Conservation (phyloP, 2,113 vertebrate genomes). For the Prunella fulvescens region DNA sequence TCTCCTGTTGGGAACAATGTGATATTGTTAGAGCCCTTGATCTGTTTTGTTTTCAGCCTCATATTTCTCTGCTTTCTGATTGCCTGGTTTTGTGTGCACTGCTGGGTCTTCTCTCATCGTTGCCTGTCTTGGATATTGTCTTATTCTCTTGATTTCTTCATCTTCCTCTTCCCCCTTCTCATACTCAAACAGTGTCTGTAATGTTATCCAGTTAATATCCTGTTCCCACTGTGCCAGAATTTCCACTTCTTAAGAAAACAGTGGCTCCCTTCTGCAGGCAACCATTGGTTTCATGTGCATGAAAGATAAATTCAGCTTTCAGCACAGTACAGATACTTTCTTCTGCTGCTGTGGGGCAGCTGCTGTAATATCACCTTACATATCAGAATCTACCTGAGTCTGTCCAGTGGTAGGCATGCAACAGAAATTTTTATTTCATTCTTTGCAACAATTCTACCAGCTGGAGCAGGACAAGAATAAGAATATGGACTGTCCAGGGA, state of each 20-base stretch:
- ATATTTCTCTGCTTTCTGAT: neutral
- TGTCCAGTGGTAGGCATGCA: neutral
- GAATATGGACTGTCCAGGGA: neutral
- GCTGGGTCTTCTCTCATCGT: neutral
- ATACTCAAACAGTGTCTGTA: neutral
- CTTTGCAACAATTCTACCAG: neutral
- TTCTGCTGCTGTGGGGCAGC: neutral
- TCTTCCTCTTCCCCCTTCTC: neutral
- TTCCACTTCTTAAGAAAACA: neutral
- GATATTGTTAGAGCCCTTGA: neutral
- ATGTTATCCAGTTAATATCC: neutral
- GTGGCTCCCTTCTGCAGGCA: neutral
- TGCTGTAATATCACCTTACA: neutral
- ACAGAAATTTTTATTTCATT: neutral
- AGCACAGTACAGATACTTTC: neutral
- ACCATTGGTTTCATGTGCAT: neutral
- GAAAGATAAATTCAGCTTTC: neutral
- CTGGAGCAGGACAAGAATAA: neutral
- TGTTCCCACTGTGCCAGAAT: neutral
- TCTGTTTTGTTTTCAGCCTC: neutral
- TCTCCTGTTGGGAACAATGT: neutral
- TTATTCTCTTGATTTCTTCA: neutral
- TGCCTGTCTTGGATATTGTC: neutral
- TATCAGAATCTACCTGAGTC: neutral
- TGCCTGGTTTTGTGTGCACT: neutral